phyloP scores from a whole-genome alignment of 2,888 invertebrate species.

The Pristionchus mayeri region DNA sequence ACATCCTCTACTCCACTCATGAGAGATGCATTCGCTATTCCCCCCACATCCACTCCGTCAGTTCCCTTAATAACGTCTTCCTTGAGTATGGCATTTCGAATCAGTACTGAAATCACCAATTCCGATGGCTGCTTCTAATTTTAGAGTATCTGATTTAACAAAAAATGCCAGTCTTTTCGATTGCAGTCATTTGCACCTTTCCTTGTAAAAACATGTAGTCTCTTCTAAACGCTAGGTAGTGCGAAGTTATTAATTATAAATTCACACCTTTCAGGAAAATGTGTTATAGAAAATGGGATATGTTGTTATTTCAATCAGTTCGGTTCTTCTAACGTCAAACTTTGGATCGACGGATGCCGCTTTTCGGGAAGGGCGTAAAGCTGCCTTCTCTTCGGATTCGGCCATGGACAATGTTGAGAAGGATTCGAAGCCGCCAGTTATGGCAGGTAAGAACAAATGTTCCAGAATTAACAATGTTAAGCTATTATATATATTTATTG shows the following conservation, averaged over 20 bases:
- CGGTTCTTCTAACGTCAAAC: neutral
- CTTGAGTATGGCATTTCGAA: too few species aligned
- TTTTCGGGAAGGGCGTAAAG: neutral
- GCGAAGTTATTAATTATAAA: neutral
- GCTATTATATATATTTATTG: too few species aligned
- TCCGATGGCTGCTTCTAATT: too few species aligned
- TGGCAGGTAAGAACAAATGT: conserved; percentile 4
- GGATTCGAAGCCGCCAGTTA: neutral
- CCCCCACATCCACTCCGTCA: neutral
- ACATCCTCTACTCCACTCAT: neutral
- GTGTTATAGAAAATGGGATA: neutral
- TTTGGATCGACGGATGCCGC: neutral
- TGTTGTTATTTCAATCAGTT: neutral
- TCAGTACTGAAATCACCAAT: too few species aligned
- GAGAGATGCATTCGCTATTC: neutral
- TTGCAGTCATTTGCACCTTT: too few species aligned
- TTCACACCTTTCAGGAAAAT: neutral
- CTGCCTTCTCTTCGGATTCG: neutral
- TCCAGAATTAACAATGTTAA: too few species aligned
- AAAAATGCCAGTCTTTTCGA: too few species aligned
- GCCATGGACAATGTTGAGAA: neutral
- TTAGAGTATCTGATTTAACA: too few species aligned
- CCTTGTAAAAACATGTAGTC: neutral
- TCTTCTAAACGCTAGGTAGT: neutral
- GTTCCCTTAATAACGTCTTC: too few species aligned